Conservation (phyloP, 1,140 invertebrate genomes). For the Geopemphigus sp. region DNA sequence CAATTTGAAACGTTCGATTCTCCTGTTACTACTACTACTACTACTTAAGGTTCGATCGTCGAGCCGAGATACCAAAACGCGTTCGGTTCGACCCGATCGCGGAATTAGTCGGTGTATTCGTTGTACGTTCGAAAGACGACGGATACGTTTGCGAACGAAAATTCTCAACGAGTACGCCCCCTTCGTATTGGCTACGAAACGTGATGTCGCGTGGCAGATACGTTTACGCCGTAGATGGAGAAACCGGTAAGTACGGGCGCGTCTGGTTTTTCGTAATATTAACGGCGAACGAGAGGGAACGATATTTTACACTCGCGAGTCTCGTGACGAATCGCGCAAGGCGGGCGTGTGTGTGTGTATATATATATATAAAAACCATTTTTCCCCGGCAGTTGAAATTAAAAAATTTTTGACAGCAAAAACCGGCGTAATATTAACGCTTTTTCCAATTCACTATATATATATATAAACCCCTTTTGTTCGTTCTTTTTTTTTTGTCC, state of each 20-base stretch:
- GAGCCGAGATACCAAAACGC: too few species aligned
- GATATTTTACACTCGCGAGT: not conserved
- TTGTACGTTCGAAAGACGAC: too few species aligned
- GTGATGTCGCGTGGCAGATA: too few species aligned
- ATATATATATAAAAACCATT: not conserved
- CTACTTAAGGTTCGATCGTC: too few species aligned
- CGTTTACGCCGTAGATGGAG: not conserved
- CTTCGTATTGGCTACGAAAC: too few species aligned
- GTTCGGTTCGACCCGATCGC: too few species aligned
- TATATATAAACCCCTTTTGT: slow-evolving; percentile 28
- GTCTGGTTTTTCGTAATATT: not conserved
- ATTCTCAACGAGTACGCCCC: too few species aligned
- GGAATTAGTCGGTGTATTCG: too few species aligned
- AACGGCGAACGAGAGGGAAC: not conserved
- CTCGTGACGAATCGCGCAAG: not conserved
- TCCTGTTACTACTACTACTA: too few species aligned
- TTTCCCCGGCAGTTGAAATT: not conserved
- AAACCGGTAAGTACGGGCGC: not conserved
- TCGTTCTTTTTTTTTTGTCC: not conserved
- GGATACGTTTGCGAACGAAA: too few species aligned
- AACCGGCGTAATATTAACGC: slow-evolving; percentile 37
- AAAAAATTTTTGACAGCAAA: slow-evolving; percentile 28
- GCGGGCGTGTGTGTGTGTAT: not conserved
- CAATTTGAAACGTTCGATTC: too few species aligned
- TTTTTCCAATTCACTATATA: slow-evolving; percentile 36